Evolutionary conservation across 2,113 vertebrate genomes (phyloP), one percentile per base, ranked within the genome.

Genomic region (Sinocyclocheilus grahami): DNA sequence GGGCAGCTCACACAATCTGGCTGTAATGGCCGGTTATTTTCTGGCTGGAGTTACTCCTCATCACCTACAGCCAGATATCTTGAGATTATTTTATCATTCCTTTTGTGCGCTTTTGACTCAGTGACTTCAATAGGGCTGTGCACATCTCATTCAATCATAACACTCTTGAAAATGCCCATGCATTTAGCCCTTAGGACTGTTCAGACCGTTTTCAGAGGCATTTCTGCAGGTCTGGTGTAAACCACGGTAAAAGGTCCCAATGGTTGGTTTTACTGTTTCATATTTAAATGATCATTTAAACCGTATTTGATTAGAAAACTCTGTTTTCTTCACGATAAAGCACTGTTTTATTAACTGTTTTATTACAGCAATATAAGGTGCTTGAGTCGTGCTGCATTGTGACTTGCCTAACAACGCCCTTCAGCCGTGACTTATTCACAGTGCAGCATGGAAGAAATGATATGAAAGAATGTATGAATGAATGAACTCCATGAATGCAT

Each of bases 21-120:
- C 60, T 24, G 78, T 46, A 80, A 80, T 42, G 58, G 78, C 11
- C 58, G 9, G 33, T 80, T 80, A 63, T 80, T 80, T 80, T 42
- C 37, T 0, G 33, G 24, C 58, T 14, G 58, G 58, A 79, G 30
- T 79, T 60, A 14, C 24, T 42, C 37, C 22, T 62, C 12, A 2
- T 80, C 55, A 42, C 58, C 55, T 63, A 58, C 20, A 6, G 37
- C 33, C 78, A 80, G 78, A 80, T 80, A 62, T n/a, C 53, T 9
- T 27, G 7, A 80, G 22, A 80, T 37, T 24, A 80, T 80, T 63
- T 63, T 24, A 80, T 24, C 33, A 6, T 80, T 62, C 33, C n/a
- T 80, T 80, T 80, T 60, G 20, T 42, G 33, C 1, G 20, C 33
- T 80, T 42, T 22, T 60, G 33, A 39, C 30, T 79, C 78, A 33